phyloP scores from a whole-genome alignment of 2,888 invertebrate genomes.

The Meiosimyza platycephala region DNA sequence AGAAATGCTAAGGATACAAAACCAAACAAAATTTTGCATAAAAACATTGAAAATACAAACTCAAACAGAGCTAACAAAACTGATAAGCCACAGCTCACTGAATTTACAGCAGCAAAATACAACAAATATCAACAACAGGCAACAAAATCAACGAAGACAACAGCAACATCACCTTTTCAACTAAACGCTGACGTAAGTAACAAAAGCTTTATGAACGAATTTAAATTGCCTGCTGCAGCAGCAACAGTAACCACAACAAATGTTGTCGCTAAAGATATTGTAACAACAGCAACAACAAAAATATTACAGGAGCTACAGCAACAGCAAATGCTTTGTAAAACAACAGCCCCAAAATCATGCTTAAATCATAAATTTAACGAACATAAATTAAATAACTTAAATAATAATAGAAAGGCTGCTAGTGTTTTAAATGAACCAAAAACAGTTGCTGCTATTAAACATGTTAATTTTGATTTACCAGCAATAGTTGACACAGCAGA shows the following conservation, averaged over 20 bases:
- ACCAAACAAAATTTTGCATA: conserved; percentile 2
- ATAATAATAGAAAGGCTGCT: conserved; percentile 15
- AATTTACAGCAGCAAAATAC: conserved; percentile 33
- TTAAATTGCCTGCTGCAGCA: conserved; percentile 37
- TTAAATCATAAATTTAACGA: conserved; percentile 20
- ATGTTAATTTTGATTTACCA: conserved; percentile 56
- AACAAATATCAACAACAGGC: conserved; percentile 41
- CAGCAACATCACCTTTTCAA: conserved; percentile 30
- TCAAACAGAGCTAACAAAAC: neutral
- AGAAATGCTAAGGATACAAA: neutral
- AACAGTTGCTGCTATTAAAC: conserved; percentile 44
- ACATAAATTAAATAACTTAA: conserved; percentile 7
- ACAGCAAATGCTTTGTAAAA: conserved; percentile 34
- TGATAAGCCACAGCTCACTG: conserved; percentile 8
- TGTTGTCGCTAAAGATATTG: conserved; percentile 15
- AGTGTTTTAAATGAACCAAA: conserved; percentile 1
- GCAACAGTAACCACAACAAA: conserved; percentile 31
- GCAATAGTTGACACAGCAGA: conserved; percentile 49
- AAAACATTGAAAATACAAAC: no score
- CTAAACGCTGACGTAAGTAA: conserved; percentile 49
- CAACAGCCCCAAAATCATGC: conserved; percentile 19
- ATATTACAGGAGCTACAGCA: conserved; percentile 46
- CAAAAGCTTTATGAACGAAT: conserved; percentile 25
- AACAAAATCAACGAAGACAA: conserved; percentile 33
- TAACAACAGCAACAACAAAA: conserved; percentile 46